Base-by-base conservation (phyloP, 2,888 invertebrate genomes). In the Lasioglossum calceatum region DNA sequence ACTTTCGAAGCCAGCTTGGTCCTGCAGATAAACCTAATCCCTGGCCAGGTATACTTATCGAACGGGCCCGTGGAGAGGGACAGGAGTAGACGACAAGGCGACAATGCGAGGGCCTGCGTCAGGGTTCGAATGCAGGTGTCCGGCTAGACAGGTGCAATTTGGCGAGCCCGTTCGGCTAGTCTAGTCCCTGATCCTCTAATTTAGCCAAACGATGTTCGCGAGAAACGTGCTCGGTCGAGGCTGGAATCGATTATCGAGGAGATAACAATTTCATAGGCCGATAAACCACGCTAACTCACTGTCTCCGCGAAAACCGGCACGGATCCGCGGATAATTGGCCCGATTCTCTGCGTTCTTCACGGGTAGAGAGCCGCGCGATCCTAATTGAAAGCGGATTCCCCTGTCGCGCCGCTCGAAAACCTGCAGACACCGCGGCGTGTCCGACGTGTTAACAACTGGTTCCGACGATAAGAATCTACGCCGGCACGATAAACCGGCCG, bases 101-200 rank as follows among this genome's bases (percentile, higher is more conserved):
- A 90, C 89, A 87, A 92, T 87, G 81, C 75, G 54, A 78, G 82
- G 81, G 4, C 81, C 83, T 85, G 90, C 90, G 90, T 91, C 92
- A 91, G 73, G 90, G 85, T 89, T 91, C 88, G 90, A 92, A 90
- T 88, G 92, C 93, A 93, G 93, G 92, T 93, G 92, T 90, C 87
- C 36, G 50, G 61, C 70, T 81, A 88, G 90, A 93, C 93, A 93
- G 93, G 93, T 93, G 92, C 91, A 93, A 92, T 93, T 93, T 91
- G 89, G 88, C 92, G 89, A 92, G 91, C 75, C 44, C 23, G 50
- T 47, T 86, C 81, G 77, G 86, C 81, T 83, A 70, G n/a, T 39
- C 47, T 32, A 67, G 61, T 10, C 32, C 1, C 5, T 16, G 73
- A 73, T 70, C n/a, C 36, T 10, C 70, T 54, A 50, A 36, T 19